Percentiles rank a stretch among this genome's conserved stretches.
Conservation (phyloP, 2,797 vertebrate genomes). For the Alcedo quadribrachys region DNA sequence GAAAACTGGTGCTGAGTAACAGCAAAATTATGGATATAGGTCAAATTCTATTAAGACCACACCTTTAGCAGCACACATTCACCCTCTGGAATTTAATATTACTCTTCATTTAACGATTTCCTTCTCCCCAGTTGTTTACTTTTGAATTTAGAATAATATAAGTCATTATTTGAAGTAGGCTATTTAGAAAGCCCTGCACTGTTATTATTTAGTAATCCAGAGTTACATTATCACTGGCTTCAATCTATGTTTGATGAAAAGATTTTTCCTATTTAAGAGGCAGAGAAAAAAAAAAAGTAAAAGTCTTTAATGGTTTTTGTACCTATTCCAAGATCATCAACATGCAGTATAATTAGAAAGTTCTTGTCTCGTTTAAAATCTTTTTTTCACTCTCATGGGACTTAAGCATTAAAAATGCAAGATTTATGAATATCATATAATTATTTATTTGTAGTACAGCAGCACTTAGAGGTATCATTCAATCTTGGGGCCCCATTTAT, state of each 20-base stretch:
- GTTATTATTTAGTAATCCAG: constrained; percentile 72
- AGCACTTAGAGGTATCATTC: constrained; percentile 56
- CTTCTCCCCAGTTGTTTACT: constrained; percentile 68
- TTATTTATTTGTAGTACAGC: constrained; percentile 65
- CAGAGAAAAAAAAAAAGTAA: constrained; percentile 35
- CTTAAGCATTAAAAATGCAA: constrained; percentile 60
- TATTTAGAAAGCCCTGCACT: constrained; percentile 69
- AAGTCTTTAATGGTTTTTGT: constrained; percentile 73
- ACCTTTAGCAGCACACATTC: constrained; percentile 49
- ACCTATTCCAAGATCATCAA: constrained; percentile 73
- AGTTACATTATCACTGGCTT: constrained; percentile 69
- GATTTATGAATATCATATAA: constrained; percentile 66
- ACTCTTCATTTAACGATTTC: constrained; percentile 61
- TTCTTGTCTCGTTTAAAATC: constrained; percentile 71
- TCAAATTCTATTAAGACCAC: constrained; percentile 62
- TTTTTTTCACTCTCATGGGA: constrained; percentile 64
- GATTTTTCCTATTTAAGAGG: constrained; percentile 73
- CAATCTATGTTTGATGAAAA: constrained; percentile 73
- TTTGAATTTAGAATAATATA: constrained; percentile 73
- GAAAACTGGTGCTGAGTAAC: background rate
- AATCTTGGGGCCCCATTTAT: constrained; percentile 48
- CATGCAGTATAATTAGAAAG: constrained; percentile 71
- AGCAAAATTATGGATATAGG: constrained; percentile 65
- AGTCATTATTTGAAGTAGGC: constrained; percentile 72
- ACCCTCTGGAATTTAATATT: constrained; percentile 66